Evolutionary conservation across 2,888 invertebrate genomes (phyloP), one percentile per base, ranked within the genome.

Genomic region (Rhimphoctona megacephalus): DNA sequence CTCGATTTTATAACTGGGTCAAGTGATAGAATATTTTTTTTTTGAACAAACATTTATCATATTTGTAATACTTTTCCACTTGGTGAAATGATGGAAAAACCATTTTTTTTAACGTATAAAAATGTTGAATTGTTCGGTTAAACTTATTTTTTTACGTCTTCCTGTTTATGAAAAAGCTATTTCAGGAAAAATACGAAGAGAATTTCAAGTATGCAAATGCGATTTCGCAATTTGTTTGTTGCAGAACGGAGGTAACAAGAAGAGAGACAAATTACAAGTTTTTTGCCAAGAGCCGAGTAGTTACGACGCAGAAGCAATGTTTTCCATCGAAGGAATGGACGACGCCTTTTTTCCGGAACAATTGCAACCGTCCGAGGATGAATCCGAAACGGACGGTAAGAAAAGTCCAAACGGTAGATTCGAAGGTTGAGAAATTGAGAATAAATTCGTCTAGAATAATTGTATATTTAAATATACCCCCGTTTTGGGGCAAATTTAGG

Each of bases 301-400:
- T 80, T 94, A 96, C 84, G 97, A 97, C 90, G 95, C 96, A 17
- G 97, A 97, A 94, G 97, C 96, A 84, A 95, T 98, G 87, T 98
- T 98, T 92, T 96, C 97, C 90, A 95, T 98, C 90, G 98, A 98
- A 93, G 97, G 96, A 76, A 96, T 96, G 94, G 96, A 97, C 90
- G 95, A 95, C 54, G 90, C 88, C 73, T 94, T 95, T 0, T 89
- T 89, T 33, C 94, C 83, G 57, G 90, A 90, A 25, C 89, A 90
- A n/a, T 69, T 88, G 39, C 91, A 89, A 88, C 90, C 90, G 46
- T 92, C 91, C 7, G 89, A 89, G 76, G 95, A 95, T 89, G 97
- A 97, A 84, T 96, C 96, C 89, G 97, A 97, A 94, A 96, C 96
- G 69, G 98, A 97, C 94, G 96, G 97, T 97, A 94, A 95, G 94